Evolutionary conservation across 2,888 invertebrate species (phyloP), one percentile per base, ranked within the genome.

Genomic region (Drosophila quinaria): DNA sequence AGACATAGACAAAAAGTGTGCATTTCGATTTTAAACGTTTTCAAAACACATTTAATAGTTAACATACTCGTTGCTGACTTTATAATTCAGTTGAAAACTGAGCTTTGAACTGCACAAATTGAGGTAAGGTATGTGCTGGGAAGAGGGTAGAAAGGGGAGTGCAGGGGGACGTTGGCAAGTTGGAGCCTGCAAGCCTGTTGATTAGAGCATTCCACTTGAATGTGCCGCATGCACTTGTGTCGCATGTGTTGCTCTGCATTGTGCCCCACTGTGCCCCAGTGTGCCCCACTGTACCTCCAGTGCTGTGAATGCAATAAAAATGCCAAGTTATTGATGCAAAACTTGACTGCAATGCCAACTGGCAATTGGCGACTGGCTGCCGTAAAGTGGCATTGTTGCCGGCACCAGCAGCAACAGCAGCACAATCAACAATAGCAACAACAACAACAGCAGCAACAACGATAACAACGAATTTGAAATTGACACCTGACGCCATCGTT

Each of bases 301-400:
- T 44, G 39, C 33, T 31, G 22, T 44, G 42, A 15, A 33, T 54
- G 67, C 68, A 70, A 70, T 84, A 84, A 81, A 84, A 62, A 64
- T 59, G 59, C 58, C 41, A 66, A 62, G 66, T 84, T 83, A 83
- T 87, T 73, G 67, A 74, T 58, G 81, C 81, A 71, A 44, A 73
- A 66, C 55, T 70, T 77, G 56, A 31, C 39, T 44, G 60, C 60
- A 15, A 49, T 29, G 39, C 17, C 59, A 52, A 35, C 37, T 44
- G 29, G 19, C 42, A 42, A 42, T 19, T 17, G 31, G 29, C 59
- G 59, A 4, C n/a, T 25, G 46, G 59, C 19, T 29, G 13, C 42
- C 19, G 39, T 51, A 29, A 58, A 39, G 46, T 46, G 44, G 44
- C 60, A 33, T 67, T 69, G 61, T 60, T 51, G 41, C 41, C 31